Evolutionary conservation across 2,888 invertebrate genomes (phyloP), one percentile per base, ranked within the genome.

Genomic region (Drosophila prostipennis): DNA sequence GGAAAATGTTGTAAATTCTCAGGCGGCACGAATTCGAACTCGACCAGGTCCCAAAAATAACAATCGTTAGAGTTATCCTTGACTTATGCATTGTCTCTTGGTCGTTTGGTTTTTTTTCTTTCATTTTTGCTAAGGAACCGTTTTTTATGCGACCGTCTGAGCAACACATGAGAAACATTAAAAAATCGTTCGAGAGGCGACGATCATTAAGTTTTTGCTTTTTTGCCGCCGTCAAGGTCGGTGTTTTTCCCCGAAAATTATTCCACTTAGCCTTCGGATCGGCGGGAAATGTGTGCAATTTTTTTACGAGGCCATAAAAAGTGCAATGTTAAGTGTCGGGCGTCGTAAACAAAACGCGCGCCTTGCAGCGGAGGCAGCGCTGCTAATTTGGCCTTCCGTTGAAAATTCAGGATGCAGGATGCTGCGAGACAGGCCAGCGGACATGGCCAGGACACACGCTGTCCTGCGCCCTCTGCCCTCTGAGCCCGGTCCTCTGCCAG

Each of bases 1-100:
- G 86, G 79, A 89, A 89, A 85, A 63, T 73, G 74, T 87, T 87
- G 80, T 90, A 89, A 90, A 90, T 89, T 87, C 74, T 71, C 72
- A 43, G 58, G 70, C 79, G 72, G 86, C 89, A 90, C 90, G 89
- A 90, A 89, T 73, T 72, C 56, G 61, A 74, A 61, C 79, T 72
- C 67, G 36, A 55, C 48, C 49, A 34, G 39, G 34, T 36, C 54
- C 39, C 23, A 34, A 67, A 40, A 59, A 67, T 63, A 60, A 59
- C 70, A 70, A 53, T 60, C 45, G 65, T 77, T 80, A 72, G 76
- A 74, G 73, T 75, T 84, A 83, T 87, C 83, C 84, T 87, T 84
- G 85, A 70, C 52, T 70, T 68, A 40, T 40, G 46, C 55, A 61
- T 42, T 57, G 46, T 57, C 56, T 75, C 49, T 43, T 29, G 16